Evolutionary conservation across 2,797 vertebrate species (phyloP), one percentile per base, ranked within the genome.

Genomic region (Perodicticus potto): DNA sequence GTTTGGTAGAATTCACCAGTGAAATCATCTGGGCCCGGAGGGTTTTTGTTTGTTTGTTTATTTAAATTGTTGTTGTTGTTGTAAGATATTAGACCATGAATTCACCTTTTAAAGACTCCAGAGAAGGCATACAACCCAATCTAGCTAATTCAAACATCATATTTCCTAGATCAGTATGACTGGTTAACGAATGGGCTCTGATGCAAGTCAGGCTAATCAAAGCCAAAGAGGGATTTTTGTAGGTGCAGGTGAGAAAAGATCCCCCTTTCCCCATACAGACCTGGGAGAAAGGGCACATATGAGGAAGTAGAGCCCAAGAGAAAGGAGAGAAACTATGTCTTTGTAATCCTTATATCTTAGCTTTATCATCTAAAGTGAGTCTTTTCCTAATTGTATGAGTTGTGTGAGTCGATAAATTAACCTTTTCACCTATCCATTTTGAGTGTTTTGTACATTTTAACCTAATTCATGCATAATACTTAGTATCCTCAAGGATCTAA

Each of bases 351-450:
- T 57, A 14, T 82, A 0, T 76, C 20, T 3, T 3, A 13, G 22
- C n/a, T 74, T 77, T 67, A 81, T 91, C 53, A 85, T 88, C 43
- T 80, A 65, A 74, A 84, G 3, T 70, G 16, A 74, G 20, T 34
- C 23, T 74, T 82, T 96, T 63, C 29, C 13, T 65, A 74, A 88
- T 92, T 93, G 13, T 16, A 49, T 92, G 16, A 34, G 5, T 73
- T 53, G 37, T 37, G 1, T 65, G 43, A 95, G 25, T 86, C 72
- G 82, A 45, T 86, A 92, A 7, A 29, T 67, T 90, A 37, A 81
- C 29, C 40, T 87, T 96, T 96, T 95, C 76, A 86, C 9, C 45
- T 77, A 85, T 69, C 57, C 32, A 13, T 83, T 27, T 67, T 86
- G 32, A 11, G 6, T 89, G 14, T 93, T 94, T 95, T 87, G 11